Evolutionary conservation across 2,113 vertebrate species (phyloP).

Genomic region (Phaethon lepturus): DNA sequence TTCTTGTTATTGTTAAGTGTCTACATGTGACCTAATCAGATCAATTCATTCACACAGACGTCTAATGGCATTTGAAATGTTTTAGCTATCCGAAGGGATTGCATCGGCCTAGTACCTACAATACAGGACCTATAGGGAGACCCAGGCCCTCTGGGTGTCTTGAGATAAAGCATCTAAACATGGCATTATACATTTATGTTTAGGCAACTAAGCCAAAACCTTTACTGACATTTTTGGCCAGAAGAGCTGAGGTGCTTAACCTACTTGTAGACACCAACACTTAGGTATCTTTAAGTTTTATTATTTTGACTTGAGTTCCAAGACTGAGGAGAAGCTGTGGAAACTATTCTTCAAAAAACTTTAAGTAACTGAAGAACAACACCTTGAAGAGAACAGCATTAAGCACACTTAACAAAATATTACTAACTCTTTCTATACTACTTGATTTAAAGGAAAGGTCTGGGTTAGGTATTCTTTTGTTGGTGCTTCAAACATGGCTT

Average conservation of each 20-base stretch:
- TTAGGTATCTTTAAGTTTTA: neutral
- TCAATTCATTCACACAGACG: neutral
- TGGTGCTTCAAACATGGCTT: neutral
- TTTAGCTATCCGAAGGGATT: neutral
- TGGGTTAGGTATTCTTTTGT: neutral
- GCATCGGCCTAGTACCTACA: neutral
- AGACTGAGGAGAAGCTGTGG: neutral
- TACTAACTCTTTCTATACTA: neutral
- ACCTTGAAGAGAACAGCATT: neutral
- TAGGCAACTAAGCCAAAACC: neutral
- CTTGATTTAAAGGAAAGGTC: neutral
- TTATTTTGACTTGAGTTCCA: neutral
- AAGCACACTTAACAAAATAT: neutral
- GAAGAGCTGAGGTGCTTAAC: neutral
- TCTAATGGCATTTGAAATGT: neutral
- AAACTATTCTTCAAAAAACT: neutral
- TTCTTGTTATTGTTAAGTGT: neutral
- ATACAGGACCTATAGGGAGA: neutral
- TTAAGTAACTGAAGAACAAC: neutral
- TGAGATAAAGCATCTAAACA: neutral
- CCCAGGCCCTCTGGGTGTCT: neutral
- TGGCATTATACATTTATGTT: neutral
- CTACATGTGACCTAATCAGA: neutral
- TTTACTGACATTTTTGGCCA: neutral
- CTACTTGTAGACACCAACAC: neutral